Percentiles rank a stretch among this genome's conserved stretches.
Conservation (phyloP, 2,888 invertebrate species). For the Gryllus longicercus region DNA sequence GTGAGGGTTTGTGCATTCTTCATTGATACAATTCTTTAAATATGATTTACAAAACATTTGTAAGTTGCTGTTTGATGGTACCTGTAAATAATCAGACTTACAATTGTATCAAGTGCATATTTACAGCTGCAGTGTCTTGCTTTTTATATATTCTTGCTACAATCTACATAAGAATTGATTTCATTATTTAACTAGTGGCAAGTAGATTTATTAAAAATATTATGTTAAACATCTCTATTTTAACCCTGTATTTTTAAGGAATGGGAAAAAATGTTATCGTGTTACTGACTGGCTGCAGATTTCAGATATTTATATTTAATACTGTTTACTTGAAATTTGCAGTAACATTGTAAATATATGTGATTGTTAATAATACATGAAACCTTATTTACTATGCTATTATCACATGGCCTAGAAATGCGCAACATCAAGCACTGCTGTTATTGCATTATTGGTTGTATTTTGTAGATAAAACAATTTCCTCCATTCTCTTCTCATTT, state of each 20-base stretch:
- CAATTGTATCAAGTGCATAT: no score
- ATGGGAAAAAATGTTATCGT: background rate
- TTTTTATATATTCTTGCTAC: no score
- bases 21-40: no score
- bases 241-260: background rate
- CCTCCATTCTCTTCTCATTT: no score
- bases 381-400: background rate
- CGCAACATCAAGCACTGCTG: background rate
- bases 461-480: no score
- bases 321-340: background rate
- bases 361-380: background rate
- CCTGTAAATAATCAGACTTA: no score
- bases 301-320: slow-evolving; percentile 17
- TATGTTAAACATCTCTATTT: background rate
- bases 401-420: background rate
- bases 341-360: background rate
- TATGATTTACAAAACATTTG: no score
- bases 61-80: no score
- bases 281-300: background rate
- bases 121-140: no score
- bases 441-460: background rate
- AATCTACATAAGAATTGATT: background rate
- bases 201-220: background rate
- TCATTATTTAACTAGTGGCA: background rate
- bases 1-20: no score